phyloP scores from a whole-genome alignment of 2,888 invertebrate species.

The Ophioninae sp. region DNA sequence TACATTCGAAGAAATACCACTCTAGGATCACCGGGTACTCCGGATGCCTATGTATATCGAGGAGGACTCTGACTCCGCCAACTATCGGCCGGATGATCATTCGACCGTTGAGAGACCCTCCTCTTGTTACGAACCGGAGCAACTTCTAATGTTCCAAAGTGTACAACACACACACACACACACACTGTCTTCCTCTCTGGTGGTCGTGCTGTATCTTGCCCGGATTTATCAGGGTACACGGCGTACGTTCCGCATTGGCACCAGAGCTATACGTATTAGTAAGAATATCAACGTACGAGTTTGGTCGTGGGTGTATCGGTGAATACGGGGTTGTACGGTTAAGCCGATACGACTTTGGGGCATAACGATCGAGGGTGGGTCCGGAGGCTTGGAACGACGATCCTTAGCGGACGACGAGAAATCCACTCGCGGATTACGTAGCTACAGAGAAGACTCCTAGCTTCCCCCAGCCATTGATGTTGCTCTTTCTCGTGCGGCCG shows the following conservation, averaged over 20 bases:
- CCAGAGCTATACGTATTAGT: background rate
- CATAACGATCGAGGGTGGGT: conserved; percentile 22
- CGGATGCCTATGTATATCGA: background rate
- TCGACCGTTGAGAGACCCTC: conserved; percentile 34
- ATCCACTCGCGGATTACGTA: conserved; percentile 56
- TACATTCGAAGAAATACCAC: conserved; percentile 49
- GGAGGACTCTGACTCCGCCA: conserved; percentile 41
- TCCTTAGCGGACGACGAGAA: conserved; percentile 49
- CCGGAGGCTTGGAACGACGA: conserved; percentile 50
- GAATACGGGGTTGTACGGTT: conserved; percentile 1
- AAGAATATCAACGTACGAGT: background rate
- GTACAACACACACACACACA: conserved; percentile 44
- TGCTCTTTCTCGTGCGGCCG: conserved; percentile 52
- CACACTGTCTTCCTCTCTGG: conserved; percentile 41
- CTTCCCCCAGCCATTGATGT: conserved; percentile 40
- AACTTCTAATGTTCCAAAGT: conserved; percentile 55
- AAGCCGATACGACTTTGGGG: conserved; percentile 38
- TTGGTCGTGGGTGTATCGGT: background rate
- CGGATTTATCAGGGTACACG: conserved; percentile 53
- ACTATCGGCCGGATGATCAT: conserved; percentile 41
- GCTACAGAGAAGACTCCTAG: conserved; percentile 33
- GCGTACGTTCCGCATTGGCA: background rate
- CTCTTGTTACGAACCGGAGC: conserved; percentile 43
- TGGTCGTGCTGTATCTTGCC: conserved; percentile 45
- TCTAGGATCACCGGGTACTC: conserved; percentile 48